Evolutionary conservation across 2,113 vertebrate genomes (phyloP).

Genomic region (Channa maculata): DNA sequence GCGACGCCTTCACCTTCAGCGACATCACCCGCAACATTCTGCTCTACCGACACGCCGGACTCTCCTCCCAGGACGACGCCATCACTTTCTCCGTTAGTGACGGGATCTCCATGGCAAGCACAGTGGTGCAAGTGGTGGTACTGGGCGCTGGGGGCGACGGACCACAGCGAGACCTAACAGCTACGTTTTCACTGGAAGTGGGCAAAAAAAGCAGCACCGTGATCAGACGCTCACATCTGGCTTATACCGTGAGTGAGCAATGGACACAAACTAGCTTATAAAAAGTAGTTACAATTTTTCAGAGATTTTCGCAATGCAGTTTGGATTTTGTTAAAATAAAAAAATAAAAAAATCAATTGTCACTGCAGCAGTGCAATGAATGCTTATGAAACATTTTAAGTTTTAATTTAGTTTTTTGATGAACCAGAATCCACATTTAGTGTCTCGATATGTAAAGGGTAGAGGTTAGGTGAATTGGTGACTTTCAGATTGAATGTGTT

Average conservation of each 20-base stretch:
- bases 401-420: too few relatives aligned
- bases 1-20: slow-evolving; percentile 90
- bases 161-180: slow-evolving; percentile 81
- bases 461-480: too few relatives aligned
- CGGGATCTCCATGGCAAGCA: slow-evolving; percentile 83
- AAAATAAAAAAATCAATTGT: too few relatives aligned
- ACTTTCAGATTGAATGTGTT: too few relatives aligned
- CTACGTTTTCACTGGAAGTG: slow-evolving; percentile 86
- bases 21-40: slow-evolving; percentile 88
- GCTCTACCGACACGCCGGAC: slow-evolving; percentile 89
- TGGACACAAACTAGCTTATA: too few relatives aligned
- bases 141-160: slow-evolving; percentile 71
- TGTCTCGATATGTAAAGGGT: too few relatives aligned
- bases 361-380: too few relatives aligned
- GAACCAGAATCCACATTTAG: too few relatives aligned
- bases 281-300: too few relatives aligned
- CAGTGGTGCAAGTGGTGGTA: slow-evolving; percentile 87
- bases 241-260: slow-evolving; percentile 86
- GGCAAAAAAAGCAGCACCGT: slow-evolving; percentile 86
- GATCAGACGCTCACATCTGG: slow-evolving; percentile 88
- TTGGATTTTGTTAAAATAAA: too few relatives aligned
- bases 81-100: slow-evolving; percentile 93
- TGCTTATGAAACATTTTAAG: too few relatives aligned
- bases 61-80: slow-evolving; percentile 84
- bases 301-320: too few relatives aligned